Evolutionary conservation across 1,140 invertebrate genomes (phyloP), one percentile per base, ranked within the genome.

Genomic region (Formica exsecta): DNA sequence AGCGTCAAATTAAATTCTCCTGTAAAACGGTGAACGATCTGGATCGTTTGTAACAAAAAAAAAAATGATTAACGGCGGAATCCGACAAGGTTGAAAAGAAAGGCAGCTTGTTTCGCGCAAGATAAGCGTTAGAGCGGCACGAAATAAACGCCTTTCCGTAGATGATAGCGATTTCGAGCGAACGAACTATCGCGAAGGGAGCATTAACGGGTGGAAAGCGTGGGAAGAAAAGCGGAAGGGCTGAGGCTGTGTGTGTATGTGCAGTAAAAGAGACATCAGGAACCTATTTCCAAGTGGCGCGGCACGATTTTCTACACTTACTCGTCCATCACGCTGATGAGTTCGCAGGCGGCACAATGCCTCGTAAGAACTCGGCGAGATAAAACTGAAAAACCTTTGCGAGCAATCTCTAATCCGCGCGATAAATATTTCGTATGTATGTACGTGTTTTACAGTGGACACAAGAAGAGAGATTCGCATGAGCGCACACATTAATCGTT

Each of bases 221-320:
- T 81, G 66, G 64, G 38, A 62, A 86, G 75, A 61, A 71, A 86
- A 38, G 64, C 54, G 77, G 81, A 77, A 85, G 59, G 61, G 9
- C 65, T 19, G 54, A 57, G 13, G 38, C n/a, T 83, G 79, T 41
- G 68, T 73, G 79, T 16, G 79, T 32, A n/a, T 71, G 79, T 62
- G 54, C 68, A 74, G 79, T 62, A 62, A 83, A 54, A 83, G 79
- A 83, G 79, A 83, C 79, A 83, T 83, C 79, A 83, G 68, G 68
- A 83, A 83, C 79, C 79, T 83, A 83, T 83, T 83, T 83, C 79
- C 68, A 83, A 83, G 79, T 74, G 57, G 79, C 68, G 79, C 79
- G 68, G 79, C 68, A 83, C 79, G 79, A 83, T 83, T 83, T 83
- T 83, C 79, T 83, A 83, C 79, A 83, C 79, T 83, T 83, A 83